phyloP scores from a whole-genome alignment of 2,888 invertebrate species.

The Zaprionus bogoriensis region DNA sequence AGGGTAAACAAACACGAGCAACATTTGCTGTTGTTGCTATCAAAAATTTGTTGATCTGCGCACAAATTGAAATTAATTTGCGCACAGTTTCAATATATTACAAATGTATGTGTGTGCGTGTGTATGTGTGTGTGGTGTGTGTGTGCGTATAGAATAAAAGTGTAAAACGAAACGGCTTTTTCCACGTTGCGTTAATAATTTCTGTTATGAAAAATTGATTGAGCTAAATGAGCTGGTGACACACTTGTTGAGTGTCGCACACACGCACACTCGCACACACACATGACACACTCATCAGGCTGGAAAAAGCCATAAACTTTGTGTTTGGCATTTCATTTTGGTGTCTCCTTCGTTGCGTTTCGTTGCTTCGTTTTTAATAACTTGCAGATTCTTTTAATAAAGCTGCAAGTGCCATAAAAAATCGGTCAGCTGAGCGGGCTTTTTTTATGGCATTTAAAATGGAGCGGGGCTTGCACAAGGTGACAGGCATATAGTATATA shows the following conservation, averaged over 20 bases:
- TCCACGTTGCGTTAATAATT: constrained; percentile 73
- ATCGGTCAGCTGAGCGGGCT: constrained; percentile 41
- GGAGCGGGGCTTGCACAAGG: constrained; percentile 4
- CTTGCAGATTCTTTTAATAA: constrained; percentile 59
- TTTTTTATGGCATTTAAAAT: constrained; percentile 65
- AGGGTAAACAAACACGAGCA: constrained; percentile 33
- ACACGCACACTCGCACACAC: constrained; percentile 8
- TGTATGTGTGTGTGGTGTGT: not conserved
- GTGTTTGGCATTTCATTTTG: constrained; percentile 37
- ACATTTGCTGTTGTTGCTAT: constrained; percentile 49
- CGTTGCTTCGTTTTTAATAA: constrained; percentile 48
- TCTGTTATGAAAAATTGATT: constrained; percentile 78
- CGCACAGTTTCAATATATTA: constrained; percentile 76
- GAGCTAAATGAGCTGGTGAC: constrained; percentile 79
- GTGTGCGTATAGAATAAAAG: constrained; percentile 34
- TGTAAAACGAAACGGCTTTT: constrained; percentile 51
- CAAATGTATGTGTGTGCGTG: constrained; percentile 3
- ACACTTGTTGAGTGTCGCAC: constrained; percentile 71
- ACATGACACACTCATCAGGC: constrained; percentile 3
- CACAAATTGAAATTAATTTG: constrained; percentile 77
- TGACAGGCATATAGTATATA: too few relatives aligned
- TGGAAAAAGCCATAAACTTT: constrained; percentile 70
- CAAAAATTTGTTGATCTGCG: constrained; percentile 40
- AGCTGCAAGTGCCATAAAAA: constrained; percentile 31
- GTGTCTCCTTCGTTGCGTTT: not conserved